Evolutionary conservation across 1,140 invertebrate species (phyloP).

Genomic region (Cherax quadricarinatus): DNA sequence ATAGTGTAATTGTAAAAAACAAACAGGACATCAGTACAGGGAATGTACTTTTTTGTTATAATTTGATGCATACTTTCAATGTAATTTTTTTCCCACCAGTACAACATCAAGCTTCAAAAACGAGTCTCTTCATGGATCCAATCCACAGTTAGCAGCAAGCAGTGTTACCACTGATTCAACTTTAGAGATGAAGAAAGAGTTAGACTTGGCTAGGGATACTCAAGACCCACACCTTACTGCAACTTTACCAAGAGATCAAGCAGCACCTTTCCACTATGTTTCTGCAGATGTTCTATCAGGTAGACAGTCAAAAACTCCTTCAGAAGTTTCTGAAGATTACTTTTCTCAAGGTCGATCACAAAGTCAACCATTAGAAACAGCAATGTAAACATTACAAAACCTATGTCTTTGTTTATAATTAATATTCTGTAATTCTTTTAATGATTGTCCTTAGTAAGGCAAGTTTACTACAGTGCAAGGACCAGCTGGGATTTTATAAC

Average conservation of each 20-base stretch:
- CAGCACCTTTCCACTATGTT: conserved; percentile 38
- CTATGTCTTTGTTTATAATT: background rate
- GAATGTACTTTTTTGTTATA: no score
- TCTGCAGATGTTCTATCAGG: conserved; percentile 41
- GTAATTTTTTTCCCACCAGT: conserved; percentile 9
- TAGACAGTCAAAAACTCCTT: background rate
- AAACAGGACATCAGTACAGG: no score
- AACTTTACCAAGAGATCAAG: conserved; percentile 61
- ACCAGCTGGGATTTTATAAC: background rate
- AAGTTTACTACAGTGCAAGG: background rate
- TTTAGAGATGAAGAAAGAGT: conserved; percentile 59
- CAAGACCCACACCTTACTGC: conserved; percentile 55
- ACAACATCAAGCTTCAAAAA: conserved; percentile 57
- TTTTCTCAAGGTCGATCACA: conserved; percentile 50
- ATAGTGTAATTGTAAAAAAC: no score
- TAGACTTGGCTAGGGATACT: conserved; percentile 7
- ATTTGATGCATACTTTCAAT: background rate
- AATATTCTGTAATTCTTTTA: background rate
- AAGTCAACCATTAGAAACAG: conserved; percentile 66
- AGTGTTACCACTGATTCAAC: conserved; percentile 58
- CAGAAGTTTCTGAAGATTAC: conserved; percentile 13
- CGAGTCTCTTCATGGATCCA: conserved; percentile 42
- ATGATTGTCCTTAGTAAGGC: background rate
- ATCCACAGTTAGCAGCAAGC: conserved; percentile 26
- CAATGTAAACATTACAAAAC: conserved; percentile 38